A percentile compares a stretch with the other conserved stretches of the same genome.
These are phyloP conservation scores for Mus pahari DNA, from an alignment of 2,113 vertebrate genomes.

Conservation along the genomic window DNA sequence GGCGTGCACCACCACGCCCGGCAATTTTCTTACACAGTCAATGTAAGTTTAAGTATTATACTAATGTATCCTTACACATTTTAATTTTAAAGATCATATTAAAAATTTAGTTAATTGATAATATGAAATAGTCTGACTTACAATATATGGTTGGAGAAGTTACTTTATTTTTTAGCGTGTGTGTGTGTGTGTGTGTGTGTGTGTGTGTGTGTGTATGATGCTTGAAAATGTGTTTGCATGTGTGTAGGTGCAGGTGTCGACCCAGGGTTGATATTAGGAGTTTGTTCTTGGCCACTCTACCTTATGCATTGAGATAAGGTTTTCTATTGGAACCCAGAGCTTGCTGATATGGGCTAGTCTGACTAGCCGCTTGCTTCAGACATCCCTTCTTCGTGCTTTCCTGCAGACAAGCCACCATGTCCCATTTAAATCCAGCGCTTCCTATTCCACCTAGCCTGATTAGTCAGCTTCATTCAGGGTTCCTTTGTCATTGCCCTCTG, in stretches of 20 bases:
- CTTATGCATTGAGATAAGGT: neutral
- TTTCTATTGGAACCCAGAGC: neutral
- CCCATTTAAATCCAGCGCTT: too few relatives aligned
- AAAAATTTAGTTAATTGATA: neutral
- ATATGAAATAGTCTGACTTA: neutral
- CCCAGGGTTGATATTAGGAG: neutral
- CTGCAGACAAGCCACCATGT: too few relatives aligned
- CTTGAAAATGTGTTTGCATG: neutral
- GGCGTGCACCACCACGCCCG: too few relatives aligned
- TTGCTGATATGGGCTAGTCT: neutral
- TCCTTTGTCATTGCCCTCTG: neutral
- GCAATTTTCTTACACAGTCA: constrained; percentile 31
- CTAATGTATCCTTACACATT: neutral
- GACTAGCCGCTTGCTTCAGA: too few relatives aligned
- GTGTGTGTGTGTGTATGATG: neutral
- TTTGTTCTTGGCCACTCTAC: neutral
- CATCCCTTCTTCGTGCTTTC: too few relatives aligned
- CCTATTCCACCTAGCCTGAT: neutral
- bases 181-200: neutral
- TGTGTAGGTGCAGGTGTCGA: neutral
- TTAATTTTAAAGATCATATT: neutral
- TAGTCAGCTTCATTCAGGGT: neutral
- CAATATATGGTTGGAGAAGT: neutral
- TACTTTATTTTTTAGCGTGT: neutral
- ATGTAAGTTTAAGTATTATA: neutral